Evolutionary conservation across 1,140 invertebrate species (phyloP).

Genomic region (Phocides pigmalion): DNA sequence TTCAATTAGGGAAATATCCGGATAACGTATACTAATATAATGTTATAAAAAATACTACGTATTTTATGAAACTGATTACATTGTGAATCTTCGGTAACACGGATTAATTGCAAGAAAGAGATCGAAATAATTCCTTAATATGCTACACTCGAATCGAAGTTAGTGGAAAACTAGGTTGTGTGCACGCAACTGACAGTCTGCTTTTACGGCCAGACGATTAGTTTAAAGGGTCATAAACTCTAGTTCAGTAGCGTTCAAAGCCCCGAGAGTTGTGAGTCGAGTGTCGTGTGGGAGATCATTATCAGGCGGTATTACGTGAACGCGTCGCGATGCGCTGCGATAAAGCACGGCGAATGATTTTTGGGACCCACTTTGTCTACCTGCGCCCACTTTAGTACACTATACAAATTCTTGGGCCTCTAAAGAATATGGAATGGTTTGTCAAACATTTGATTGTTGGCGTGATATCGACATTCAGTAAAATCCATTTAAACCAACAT

Average conservation of each 20-base stretch:
- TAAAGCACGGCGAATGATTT: background rate
- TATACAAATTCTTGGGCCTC: too few species aligned
- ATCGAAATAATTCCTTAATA: too few species aligned
- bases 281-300: background rate
- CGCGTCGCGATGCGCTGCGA: background rate
- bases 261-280: background rate
- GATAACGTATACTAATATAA: background rate
- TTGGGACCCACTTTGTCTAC: too few species aligned
- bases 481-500: too few species aligned
- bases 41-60: too few species aligned
- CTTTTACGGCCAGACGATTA: background rate
- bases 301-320: background rate
- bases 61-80: too few species aligned
- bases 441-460: too few species aligned
- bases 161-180: background rate
- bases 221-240: background rate
- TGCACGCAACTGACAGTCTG: background rate
- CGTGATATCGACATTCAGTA: too few species aligned
- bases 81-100: too few species aligned
- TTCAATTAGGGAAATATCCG: background rate
- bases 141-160: background rate
- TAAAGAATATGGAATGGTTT: too few species aligned
- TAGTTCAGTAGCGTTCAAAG: background rate
- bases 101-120: too few species aligned
- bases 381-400: too few species aligned